phyloP scores from a whole-genome alignment of 2,888 invertebrate genomes.

The Drosophila rellima region DNA sequence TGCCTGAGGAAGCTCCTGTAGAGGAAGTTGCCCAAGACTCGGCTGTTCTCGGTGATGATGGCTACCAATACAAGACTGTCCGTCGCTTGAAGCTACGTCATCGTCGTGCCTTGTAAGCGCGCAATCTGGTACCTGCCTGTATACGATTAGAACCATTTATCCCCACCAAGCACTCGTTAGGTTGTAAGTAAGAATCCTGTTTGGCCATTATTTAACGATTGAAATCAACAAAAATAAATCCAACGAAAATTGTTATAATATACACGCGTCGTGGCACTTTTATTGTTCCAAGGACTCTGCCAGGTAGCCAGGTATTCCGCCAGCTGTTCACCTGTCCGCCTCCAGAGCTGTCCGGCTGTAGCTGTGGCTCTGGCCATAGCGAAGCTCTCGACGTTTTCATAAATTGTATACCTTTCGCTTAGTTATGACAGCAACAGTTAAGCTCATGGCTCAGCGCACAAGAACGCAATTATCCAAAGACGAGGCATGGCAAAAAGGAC shows the following conservation, averaged over 20 bases:
- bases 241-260: slow-evolving; percentile 74
- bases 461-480: slow-evolving; percentile 82
- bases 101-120: slow-evolving; percentile 71
- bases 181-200: slow-evolving; percentile 62
- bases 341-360: slow-evolving; percentile 13
- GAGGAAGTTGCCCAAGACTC: slow-evolving; percentile 56
- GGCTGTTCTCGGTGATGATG: slow-evolving; percentile 61
- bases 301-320: neutral
- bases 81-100: slow-evolving; percentile 75
- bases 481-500: slow-evolving; percentile 47
- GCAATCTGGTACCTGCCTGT: slow-evolving; percentile 53
- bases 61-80: slow-evolving; percentile 78
- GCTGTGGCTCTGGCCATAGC: neutral
- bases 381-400: slow-evolving; percentile 69
- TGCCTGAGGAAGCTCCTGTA: slow-evolving; percentile 40
- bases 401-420: slow-evolving; percentile 82
- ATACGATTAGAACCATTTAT: slow-evolving; percentile 60
- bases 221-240: slow-evolving; percentile 78
- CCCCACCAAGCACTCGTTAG: slow-evolving; percentile 62
- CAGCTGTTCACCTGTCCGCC: slow-evolving; percentile 43
- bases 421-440: slow-evolving; percentile 82
- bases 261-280: slow-evolving; percentile 48
- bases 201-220: slow-evolving; percentile 76
- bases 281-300: slow-evolving; percentile 40
- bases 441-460: slow-evolving; percentile 81